Evolutionary conservation across 2,797 vertebrate species (phyloP), one percentile per base, ranked within the genome.

Genomic region (Balearica regulorum): DNA sequence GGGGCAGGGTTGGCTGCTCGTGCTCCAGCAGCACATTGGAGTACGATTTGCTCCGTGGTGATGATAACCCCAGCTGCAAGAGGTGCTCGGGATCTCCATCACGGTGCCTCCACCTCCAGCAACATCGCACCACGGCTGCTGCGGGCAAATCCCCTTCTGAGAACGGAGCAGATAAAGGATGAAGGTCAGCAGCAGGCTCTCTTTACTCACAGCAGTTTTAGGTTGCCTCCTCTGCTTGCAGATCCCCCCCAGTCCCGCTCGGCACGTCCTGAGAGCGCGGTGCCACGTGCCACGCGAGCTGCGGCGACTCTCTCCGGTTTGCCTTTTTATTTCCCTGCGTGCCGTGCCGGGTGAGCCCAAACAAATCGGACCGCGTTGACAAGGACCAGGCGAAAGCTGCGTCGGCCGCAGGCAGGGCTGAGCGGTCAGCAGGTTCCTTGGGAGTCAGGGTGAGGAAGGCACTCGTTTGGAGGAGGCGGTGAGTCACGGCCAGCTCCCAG

Each of bases 231-330:
- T 37, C 31, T 43, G 48, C 37, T 53, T 53, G 35, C 14, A 9
- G 8, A 12, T 72, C 41, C 49, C 24, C 14, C 12, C 31, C 31
- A 2, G 2, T 62, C 10, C 33, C 1, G 19, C 66, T 41, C 2
- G 1, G 43, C n/a, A 6, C 4, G 0, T 26, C n/a, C 85, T 9
- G 3, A 53, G 24, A n/a, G 15, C 0, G 0, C 1, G 20, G 46
- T 48, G 68, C 81, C 84, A 35, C 5, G 0, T 19, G 61, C 76
- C 15, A 3, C 48, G 66, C 9, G 11, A 10, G 13, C 62, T 11
- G 13, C 6, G 1, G 25, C 10, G 48, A 3, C 37, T 25, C 46
- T 11, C 37, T 25, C 46, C 11, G 6, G 11, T 75, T 54, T 46
- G 66, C 33, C 62, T 44, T 84, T 83, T 39, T 13, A 33, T 76